Base-by-base conservation (phyloP, 2,113 vertebrate genomes). In the Etia nguti region DNA sequence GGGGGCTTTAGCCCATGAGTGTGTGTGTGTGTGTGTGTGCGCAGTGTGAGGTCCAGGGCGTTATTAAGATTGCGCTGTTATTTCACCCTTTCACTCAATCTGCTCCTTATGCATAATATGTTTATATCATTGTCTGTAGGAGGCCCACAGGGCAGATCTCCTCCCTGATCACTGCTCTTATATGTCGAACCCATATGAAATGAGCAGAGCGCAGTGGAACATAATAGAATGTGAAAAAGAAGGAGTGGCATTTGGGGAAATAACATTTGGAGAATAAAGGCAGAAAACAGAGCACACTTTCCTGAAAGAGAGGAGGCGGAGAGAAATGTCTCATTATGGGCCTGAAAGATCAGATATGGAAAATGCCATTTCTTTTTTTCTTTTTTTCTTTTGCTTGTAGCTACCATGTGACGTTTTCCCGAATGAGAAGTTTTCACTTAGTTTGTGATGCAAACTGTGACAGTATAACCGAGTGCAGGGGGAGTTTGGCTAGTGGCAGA, bases 51-150 rank as follows among this genome's bases (percentile, higher is more conserved):
- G 54, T 82, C 9, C 0, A 1, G 80, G 41, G 83, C 79, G 62
- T 92, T 88, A 92, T 92, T 93, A 92, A 90, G 65, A 95, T 94
- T 82, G 82, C 88, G 82, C 93, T 86, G 90, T 93, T 90, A 92
- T 89, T 93, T 90, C 62, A 90, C 15, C 31, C 79, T 85, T 86
- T 93, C 90, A 86, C 86, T 94, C 90, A 92, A 88, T 91, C 90
- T 89, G 84, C 86, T 89, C 55, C 54, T 83, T 81, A 79, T 87
- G 88, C 90, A 93, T 94, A 91, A 91, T 91, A 89, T 90, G 87
- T 93, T 88, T 89, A 84, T 93, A 93, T 93, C 84, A 91, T 62
- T 89, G 86, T 88, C 86, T 84, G 86, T 68, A 91, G 68, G 83
- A 89, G 75, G 80, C 84, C 91, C 77, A 77, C 22, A 36, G 89